Evolutionary conservation across 1,140 invertebrate genomes (phyloP), one percentile per base, ranked within the genome.

Genomic region (Drosophila nasuta): DNA sequence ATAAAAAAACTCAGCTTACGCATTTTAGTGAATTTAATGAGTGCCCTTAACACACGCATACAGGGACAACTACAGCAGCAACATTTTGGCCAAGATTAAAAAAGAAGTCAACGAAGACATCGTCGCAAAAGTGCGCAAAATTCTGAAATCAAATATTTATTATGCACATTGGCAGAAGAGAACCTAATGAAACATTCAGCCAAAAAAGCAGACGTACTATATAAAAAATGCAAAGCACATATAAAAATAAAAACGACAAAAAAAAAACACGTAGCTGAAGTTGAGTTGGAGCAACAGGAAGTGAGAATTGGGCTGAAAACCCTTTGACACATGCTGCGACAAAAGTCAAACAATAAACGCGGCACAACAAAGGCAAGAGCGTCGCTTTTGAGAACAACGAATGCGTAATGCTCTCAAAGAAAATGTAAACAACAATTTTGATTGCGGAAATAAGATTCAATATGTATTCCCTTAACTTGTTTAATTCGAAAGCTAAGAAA

Each of bases 11-110:
- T 51, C 64, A 71, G 64, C 65, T 83, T 73, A 83, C 73, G 70
- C 71, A 88, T 75, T 89, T 77, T 74, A 67, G 54, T 72, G 74
- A 75, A 82, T 67, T 72, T 69, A 76, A 77, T 73, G 74, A 72
- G 69, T 56, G 20, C 15, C 15, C 64, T 17, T 15, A 35, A 66
- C 45, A 52, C 57, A 51, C 33, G 49, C 13, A 49, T 10, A 28
- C n/a, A 48, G 2, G 0, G 1, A 33, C 30, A 64, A 51, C 54
- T 17, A 17, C 15, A 56, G 10, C 7, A 41, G 11, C n/a, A 64
- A 43, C 35, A 67, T 33, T 41, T 52, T 51, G 33, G 41, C 13
- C 25, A 46, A 66, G 15, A 28, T 57, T 38, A 41, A 41, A 57
- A 56, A 38, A 20, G 13, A 2, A 57, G 15, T 13, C 15, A 48